Base-by-base conservation (phyloP, 1,140 invertebrate genomes). In the Stegodyphus dumicola region DNA sequence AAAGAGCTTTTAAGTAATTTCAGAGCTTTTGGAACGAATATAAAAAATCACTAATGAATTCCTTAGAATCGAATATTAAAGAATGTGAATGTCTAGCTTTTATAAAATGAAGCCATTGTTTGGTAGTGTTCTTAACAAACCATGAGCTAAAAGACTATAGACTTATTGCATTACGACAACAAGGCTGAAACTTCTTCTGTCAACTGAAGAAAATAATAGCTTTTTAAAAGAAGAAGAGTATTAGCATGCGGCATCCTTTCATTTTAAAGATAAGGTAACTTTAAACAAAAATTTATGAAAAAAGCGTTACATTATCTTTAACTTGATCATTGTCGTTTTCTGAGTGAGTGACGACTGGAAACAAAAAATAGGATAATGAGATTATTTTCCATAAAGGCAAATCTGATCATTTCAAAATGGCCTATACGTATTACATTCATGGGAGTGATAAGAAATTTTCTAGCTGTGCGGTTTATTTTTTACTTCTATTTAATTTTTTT, bases 381-480 rank as follows among this genome's bases (percentile, higher is more conserved):
- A 83, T 83, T 83, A 83, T 83, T 83, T 83, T 70, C 33, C 74
- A 66, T 74, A 83, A 83, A 74, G 79, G 71, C 79, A 75, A 83
- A 83, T 74, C 79, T 83, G 60, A 54, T 67, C 74, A 74, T 83
- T 83, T 75, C 60, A 75, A 83, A 83, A 74, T 83, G 71, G 70
- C 79, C 70, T 69, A 18, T 56, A 33, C 33, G 78, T 64, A 73
- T 73, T 75, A 83, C 65, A 48, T 56, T n/a, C 54, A 71, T 49
- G 6, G 64, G 49, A 67, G 64, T 69, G 60, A 49, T 13, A 80
- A 71, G 71, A 73, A 10, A 60, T 75, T 75, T 49, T 48, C 54
- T 56, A 18, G 6, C n/a, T 33, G 3, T 33, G 33, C 33, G 33
- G 33, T 33, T 33, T 33, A 33, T 33, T 1, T 33, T 33, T 33